Conservation (phyloP, 2,113 vertebrate species). For the Diphyllodes magnificus region DNA sequence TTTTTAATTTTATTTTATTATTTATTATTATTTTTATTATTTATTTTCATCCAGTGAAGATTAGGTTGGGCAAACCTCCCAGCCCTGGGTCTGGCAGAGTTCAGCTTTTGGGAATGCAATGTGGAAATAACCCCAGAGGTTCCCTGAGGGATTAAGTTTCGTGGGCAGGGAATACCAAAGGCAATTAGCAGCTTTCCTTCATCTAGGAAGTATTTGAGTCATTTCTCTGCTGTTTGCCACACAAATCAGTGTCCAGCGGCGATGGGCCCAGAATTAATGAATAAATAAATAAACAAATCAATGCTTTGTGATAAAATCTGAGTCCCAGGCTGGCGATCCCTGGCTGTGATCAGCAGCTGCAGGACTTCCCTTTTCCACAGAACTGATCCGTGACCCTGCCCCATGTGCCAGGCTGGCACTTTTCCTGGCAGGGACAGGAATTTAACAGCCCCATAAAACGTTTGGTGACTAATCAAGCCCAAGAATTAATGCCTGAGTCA, state of each 20-base stretch:
- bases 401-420: background rate
- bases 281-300: background rate
- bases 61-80: background rate
- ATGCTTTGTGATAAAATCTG: background rate
- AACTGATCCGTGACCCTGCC: rapidly evolving
- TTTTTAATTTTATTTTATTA: no score
- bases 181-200: background rate
- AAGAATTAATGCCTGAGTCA: background rate
- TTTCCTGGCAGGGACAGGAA: background rate
- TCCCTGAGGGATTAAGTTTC: background rate
- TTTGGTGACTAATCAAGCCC: background rate
- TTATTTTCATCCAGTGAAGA: no score
- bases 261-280: background rate
- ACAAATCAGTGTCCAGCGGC: rapidly evolving
- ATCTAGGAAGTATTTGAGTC: background rate
- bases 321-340: no score
- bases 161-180: background rate
- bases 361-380: background rate
- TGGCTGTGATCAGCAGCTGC: rapidly evolving
- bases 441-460: background rate
- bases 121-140: background rate
- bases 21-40: no score
- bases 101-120: background rate
- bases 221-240: background rate
- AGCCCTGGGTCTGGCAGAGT: background rate